Percentiles rank a stretch among this genome's conserved stretches.
phyloP scores from a whole-genome alignment of 2,888 invertebrate genomes.

The Zygothrica quintamaculata region DNA sequence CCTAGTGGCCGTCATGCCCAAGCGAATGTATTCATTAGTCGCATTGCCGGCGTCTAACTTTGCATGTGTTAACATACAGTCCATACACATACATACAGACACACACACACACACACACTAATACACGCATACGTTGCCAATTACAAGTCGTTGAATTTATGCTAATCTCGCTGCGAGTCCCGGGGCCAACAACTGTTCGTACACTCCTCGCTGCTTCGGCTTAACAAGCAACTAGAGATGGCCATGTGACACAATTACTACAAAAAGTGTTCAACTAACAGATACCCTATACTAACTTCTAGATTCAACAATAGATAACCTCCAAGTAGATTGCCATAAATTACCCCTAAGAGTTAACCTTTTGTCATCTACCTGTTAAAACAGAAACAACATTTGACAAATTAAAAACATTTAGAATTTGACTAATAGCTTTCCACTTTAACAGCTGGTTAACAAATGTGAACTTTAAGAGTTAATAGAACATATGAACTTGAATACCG shows the following conservation, averaged over 20 bases:
- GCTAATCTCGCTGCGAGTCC: slow-evolving; percentile 67
- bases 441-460: too few species aligned
- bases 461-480: too few species aligned
- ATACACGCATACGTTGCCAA: slow-evolving; percentile 32
- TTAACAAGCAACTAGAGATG: slow-evolving; percentile 21
- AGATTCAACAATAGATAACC: too few species aligned
- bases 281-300: too few species aligned
- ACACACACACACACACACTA: slow-evolving; percentile 6
- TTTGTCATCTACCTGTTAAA: too few species aligned
- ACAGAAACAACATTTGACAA: too few species aligned
- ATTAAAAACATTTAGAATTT: too few species aligned
- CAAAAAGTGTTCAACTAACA: neutral
- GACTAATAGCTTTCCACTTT: too few species aligned
- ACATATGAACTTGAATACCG: too few species aligned
- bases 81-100: slow-evolving; percentile 25
- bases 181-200: slow-evolving; percentile 60
- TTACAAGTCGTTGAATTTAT: slow-evolving; percentile 72
- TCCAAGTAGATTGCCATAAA: too few species aligned
- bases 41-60: slow-evolving; percentile 59
- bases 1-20: slow-evolving; percentile 43
- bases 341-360: too few species aligned
- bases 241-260: slow-evolving; percentile 40
- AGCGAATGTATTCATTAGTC: slow-evolving; percentile 71
- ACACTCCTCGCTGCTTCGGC: slow-evolving; percentile 48
- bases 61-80: slow-evolving; percentile 39